These are phyloP conservation scores for Micrasema longulum DNA, from an alignment of 1,140 invertebrate genomes.

Conservation along the genomic window DNA sequence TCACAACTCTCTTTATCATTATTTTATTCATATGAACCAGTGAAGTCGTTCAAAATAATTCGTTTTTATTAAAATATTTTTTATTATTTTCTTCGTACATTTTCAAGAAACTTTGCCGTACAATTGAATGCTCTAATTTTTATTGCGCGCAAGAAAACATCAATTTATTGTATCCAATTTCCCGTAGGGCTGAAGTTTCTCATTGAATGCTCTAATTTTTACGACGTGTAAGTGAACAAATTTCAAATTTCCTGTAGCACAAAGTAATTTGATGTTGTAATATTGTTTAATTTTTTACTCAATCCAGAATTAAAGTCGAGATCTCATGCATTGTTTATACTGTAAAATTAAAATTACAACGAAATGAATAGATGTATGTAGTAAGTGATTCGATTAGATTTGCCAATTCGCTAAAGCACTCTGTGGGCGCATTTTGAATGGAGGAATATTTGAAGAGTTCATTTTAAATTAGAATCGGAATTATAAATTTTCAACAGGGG, in stretches of 20 bases:
- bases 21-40: no score
- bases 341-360: background rate
- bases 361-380: background rate
- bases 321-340: background rate
- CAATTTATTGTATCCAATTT: no score
- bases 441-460: constrained; percentile 23
- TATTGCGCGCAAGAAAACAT: no score
- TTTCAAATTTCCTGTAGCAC: background rate
- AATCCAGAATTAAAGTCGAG: background rate
- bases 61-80: no score
- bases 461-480: constrained; percentile 56
- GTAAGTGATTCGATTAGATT: constrained; percentile 12
- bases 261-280: background rate
- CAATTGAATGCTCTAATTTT: no score
- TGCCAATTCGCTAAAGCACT: background rate
- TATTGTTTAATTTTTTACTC: background rate
- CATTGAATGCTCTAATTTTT: no score
- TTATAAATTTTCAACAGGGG: constrained; percentile 54
- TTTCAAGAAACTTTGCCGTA: no score
- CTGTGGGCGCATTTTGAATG: constrained; percentile 7
- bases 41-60: no score
- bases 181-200: no score
- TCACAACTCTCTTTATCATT: no score
- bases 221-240: no score
- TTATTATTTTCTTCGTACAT: no score